Base-by-base conservation (phyloP, 1,140 invertebrate species). In the Bombus pyrosoma region DNA sequence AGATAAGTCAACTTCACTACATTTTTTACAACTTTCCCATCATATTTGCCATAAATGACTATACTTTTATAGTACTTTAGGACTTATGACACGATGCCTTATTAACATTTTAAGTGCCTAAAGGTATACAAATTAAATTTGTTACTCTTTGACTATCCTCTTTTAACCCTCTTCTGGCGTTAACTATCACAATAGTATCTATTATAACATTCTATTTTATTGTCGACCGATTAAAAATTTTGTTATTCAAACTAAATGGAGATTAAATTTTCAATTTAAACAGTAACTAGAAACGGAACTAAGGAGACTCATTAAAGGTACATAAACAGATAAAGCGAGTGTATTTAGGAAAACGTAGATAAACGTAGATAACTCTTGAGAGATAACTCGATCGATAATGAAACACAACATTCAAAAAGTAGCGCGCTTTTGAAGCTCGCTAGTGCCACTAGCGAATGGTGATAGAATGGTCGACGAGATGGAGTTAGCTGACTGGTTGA, bases 401-500 rank as follows among this genome's bases (percentile, higher is more conserved):
- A 53, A 32, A 34, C 18, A 22, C n/a, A 5, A 10, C 8, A 32
- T 34, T 77, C 25, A 25, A 77, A 77, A 76, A 62, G 2, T 62
- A 4, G 75, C 75, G 75, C 34, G 41, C 22, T 32, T 12, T 39
- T 13, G 12, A 37, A 39, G 3, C 1, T 8, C 8, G 25, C 3
- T 75, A 39, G 72, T 59, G 81, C 22, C 34, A 32, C 32, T 34
- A 37, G 25, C 43, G 10, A 8, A 13, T 22, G 22, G 1, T 18
- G n/a, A 3, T 10, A 15, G 47, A 4, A 10, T 32, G 34, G 0
- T n/a, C 69, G 41, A 18, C 68, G 59, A 92, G 88, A 87, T 91
- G 91, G 84, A 86, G 83, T 59, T 85, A 73, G 13, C 6, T 78
- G 74, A 53, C 18, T 25, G 68, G n/a, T 73, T 85, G 39, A 37